Evolutionary conservation across 2,888 invertebrate genomes (phyloP).

Genomic region (Torymus aiolomorphi): DNA sequence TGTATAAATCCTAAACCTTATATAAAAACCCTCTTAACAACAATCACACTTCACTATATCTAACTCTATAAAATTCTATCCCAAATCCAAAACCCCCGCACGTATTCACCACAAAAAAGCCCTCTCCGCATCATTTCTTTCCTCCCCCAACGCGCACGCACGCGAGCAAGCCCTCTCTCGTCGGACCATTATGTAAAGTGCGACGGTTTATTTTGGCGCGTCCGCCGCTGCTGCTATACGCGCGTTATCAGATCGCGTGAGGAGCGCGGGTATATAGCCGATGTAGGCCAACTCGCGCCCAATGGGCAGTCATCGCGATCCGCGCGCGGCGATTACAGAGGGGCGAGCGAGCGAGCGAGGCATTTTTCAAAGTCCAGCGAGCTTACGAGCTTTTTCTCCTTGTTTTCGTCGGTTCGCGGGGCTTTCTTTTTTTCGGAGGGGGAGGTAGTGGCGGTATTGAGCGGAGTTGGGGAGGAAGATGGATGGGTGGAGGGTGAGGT

Average conservation of each 20-base stretch:
- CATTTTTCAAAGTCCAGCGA: slow-evolving; percentile 57
- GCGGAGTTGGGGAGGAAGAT: too few relatives aligned
- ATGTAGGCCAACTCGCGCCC: slow-evolving; percentile 67
- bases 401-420: not conserved
- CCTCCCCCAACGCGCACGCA: too few relatives aligned
- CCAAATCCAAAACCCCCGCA: too few relatives aligned
- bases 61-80: too few relatives aligned
- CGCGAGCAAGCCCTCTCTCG: slow-evolving; percentile 42
- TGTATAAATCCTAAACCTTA: too few relatives aligned
- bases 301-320: too few relatives aligned
- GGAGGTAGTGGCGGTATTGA: too few relatives aligned
- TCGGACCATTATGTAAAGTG: slow-evolving; percentile 72
- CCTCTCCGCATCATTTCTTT: too few relatives aligned
- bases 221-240: slow-evolving; percentile 57
- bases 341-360: slow-evolving; percentile 43
- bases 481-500: too few relatives aligned
- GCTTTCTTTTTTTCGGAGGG: not conserved
- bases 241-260: slow-evolving; percentile 73
- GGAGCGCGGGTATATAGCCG: slow-evolving; percentile 21
- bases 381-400: slow-evolving; percentile 9
- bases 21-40: too few relatives aligned
- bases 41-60: too few relatives aligned
- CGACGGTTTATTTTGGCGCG: slow-evolving; percentile 74
- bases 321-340: slow-evolving; percentile 61
- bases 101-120: too few relatives aligned